Base-by-base conservation (phyloP, 2,113 vertebrate genomes). In the Piprites chloris region DNA sequence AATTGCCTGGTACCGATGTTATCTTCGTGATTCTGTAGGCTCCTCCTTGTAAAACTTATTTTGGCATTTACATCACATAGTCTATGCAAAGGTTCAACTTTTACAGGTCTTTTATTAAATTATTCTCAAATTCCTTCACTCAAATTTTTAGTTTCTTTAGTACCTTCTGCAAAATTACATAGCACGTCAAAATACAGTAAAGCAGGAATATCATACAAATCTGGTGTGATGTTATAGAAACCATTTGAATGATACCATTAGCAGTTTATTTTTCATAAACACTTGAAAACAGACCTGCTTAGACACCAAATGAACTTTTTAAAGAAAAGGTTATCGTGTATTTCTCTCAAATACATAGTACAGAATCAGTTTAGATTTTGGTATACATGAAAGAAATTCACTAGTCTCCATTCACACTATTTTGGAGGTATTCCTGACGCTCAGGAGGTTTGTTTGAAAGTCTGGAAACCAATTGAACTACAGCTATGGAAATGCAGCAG, bases 21-120 rank as follows among this genome's bases (percentile, higher is more conserved):
- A 14, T 59, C 3, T 37, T 19, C 8, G 33, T 1, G 1, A 37
- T 10, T 32, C 5, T 39, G 9, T 47, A 17, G 41, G 13, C 28
- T 71, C 4, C 26, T 82, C 12, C 49, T 62, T 28, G 9, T 49
- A 27, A 87, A 87, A 75, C 2, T 11, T 42, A 12, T 5, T 46
- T 55, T 17, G 75, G 24, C 3, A 14, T 42, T 77, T 37, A 8
- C 5, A 9, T 50, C 19, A 47, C 27, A 42, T 3, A 52, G 7
- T 30, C 18, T 53, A 10, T 4, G 3, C 8, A 66, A 46, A n/a
- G 5, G 9, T 76, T 75, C 67, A 84, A 28, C 6, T 47, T 49
- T 62, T 55, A 26, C 3, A 19, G 14, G 4, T 44, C 2, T 69
- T 24, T n/a, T 46, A 23, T 49, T 52, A 44, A 65, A 14, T n/a